These are phyloP conservation scores for Promerops cafer DNA, from an alignment of 2,113 vertebrate genomes.

Conservation along the genomic window DNA sequence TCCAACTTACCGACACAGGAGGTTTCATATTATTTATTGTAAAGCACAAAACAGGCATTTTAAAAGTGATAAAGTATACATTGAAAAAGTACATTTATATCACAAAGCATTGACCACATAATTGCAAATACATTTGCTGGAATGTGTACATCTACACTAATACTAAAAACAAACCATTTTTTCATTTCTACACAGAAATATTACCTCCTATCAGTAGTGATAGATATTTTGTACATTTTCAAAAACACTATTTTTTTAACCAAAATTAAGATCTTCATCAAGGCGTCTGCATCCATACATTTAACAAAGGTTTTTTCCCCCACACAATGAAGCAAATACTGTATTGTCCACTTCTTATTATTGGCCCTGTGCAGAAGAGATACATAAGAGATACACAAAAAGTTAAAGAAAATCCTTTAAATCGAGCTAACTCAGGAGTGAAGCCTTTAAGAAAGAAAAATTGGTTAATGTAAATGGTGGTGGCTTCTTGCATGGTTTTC, in stretches of 20 bases:
- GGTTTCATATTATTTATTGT: conserved; percentile 99
- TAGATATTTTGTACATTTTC: conserved; percentile 92
- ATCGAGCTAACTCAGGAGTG: conserved; percentile 82
- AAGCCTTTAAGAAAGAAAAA: conserved; percentile 87
- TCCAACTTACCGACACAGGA: conserved; percentile 99
- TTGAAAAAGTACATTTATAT: conserved; percentile 98
- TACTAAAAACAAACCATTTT: conserved; percentile 98
- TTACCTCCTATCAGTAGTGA: conserved; percentile 90
- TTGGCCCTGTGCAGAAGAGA: conserved; percentile 99
- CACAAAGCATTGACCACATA: conserved; percentile 98
- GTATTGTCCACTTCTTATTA: conserved; percentile 99
- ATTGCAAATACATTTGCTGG: conserved; percentile 98
- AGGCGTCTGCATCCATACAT: conserved; percentile 99
- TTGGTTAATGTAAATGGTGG: conserved; percentile 81
- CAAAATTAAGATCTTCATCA: conserved; percentile 99
- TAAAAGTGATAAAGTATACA: conserved; percentile 99
- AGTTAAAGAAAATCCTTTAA: conserved; percentile 95
- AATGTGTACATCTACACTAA: conserved; percentile 98
- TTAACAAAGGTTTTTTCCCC: conserved; percentile 99
- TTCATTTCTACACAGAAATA: conserved; percentile 96
- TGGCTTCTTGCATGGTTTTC: conserved; percentile 83
- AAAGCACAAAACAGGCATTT: conserved; percentile 99
- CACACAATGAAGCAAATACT: conserved; percentile 99
- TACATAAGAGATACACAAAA: conserved; percentile 99
- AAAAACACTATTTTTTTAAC: conserved; percentile 88